Evolutionary conservation across 1,140 invertebrate species (phyloP), one percentile per base, ranked within the genome.

Genomic region (Pseudomyrmex pallidus): DNA sequence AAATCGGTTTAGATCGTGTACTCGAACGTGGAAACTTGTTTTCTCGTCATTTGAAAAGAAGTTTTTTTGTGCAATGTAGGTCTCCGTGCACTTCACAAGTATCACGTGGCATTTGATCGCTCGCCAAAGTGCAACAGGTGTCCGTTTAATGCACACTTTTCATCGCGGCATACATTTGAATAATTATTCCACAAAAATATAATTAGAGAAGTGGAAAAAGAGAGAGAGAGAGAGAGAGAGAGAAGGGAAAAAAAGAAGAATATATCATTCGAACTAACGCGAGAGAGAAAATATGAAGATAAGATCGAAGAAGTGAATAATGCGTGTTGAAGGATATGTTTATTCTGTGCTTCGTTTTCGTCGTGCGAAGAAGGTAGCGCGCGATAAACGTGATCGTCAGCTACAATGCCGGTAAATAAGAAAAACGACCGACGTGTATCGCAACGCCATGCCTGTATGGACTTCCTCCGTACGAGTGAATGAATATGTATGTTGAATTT

Each of bases 401-500:
- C 13, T 25, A 50, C 50, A 35, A 62, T 44, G n/a, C 61, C n/a
- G n/a, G 9, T 13, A 52, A 63, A 68, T 22, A 48, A 68, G 35
- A 13, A 72, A 82, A 84, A 82, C 68, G 73, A 64, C 74, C 63
- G 73, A 70, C 64, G 70, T n/a, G 67, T 61, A 57, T 59, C 74
- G 52, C 72, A 76, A 68, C 66, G 74, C 84, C 76, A 67, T 89
- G 80, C 82, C 76, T 86, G 70, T 84, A 87, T 83, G 76, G 77
- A 91, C 90, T 89, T 91, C 87, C 89, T 89, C 78, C 83, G 72
- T 84, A 66, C 74, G 63, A 87, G 84, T 82, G 73, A 87, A 91
- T 91, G 90, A 91, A 91, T 91, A 91, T 91, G 84, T 91, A 91
- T 91, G 84, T 57, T 87, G 90, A 90, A 91, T 91, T 83, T 86